These are phyloP conservation scores for Gallinago stenura DNA, from an alignment of 2,797 vertebrate species.

Conservation along the genomic window DNA sequence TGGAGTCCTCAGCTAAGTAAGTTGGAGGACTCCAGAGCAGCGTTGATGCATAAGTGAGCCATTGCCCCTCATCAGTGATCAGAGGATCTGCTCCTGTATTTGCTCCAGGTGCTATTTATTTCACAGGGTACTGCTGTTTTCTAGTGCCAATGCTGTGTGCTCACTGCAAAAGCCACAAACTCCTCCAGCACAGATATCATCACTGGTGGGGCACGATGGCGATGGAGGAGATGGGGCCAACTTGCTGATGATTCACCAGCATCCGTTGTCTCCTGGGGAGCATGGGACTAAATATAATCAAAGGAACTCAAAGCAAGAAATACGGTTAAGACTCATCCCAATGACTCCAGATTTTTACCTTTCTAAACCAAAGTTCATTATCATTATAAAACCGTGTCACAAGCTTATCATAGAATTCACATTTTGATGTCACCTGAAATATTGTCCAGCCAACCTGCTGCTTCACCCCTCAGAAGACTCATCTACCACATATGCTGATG, in stretches of 20 bases:
- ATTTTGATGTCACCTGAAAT: neutral
- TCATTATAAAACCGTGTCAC: neutral
- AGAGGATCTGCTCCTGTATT: neutral
- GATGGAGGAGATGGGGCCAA: neutral
- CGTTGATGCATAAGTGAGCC: accelerated
- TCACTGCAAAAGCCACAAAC: neutral
- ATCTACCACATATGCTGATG: neutral
- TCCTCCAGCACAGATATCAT: neutral
- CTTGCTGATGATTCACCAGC: neutral
- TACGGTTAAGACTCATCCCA: neutral
- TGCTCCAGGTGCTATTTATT: neutral
- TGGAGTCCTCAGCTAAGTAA: neutral
- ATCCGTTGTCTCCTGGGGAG: neutral
- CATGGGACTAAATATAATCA: neutral
- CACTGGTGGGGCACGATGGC: neutral
- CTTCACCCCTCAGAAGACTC: neutral
- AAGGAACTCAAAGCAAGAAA: neutral
- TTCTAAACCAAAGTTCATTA: neutral
- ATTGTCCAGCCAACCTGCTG: neutral
- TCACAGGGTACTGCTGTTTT: neutral
- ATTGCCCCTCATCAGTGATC: neutral
- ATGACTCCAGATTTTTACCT: neutral
- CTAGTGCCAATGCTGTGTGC: neutral
- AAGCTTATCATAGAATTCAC: neutral
- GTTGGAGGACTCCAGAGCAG: neutral